Base-by-base conservation (phyloP, 2,113 vertebrate species). In the Cynopterus brachyotis region DNA sequence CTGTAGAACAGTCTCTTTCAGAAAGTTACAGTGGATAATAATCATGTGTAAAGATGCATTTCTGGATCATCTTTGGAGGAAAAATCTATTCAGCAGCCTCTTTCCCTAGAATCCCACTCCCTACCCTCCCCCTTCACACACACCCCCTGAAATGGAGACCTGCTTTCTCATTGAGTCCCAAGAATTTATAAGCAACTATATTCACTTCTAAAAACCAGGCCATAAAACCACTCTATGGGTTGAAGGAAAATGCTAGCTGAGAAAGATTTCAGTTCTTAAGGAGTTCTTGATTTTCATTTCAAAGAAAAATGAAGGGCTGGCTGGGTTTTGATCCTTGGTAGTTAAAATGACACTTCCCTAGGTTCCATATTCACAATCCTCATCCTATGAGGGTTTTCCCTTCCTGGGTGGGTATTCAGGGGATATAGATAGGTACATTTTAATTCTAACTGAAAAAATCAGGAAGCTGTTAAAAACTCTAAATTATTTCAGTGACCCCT, bases 321-420 rank as follows among this genome's bases (percentile, higher is more conserved):
- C 28, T 95, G 32, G 7, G 30, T 96, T 85, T 93, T 86, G 82
- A 94, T 15, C 13, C 24, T 45, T 81, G 40, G 32, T 70, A 92
- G 80, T 92, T 80, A 91, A 96, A 92, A 84, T 84, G 66, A 62
- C n/a, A 64, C 45, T 95, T 93, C 28, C 66, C 53, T 83, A 96
- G 73, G 87, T 50, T 60, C 35, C 76, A 87, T 53, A 37, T 57
- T 87, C 87, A 59, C 24, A 50, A 67, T 59, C 40, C 53, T 97
- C 57, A 85, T 4, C 70, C 42, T 67, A 1, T 26, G 30, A 55
- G 20, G 40, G 3, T 75, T 84, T 76, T 40, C 82, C 53, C 73
- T 86, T 78, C 11, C 47, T 60, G 70, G 30, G 24, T 72, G 0
- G 84, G 26, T 76, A 37, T 76, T 92, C 15, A 76, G 75, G 88